phyloP scores from a whole-genome alignment of 2,888 invertebrate species.

The Unio pictorum region DNA sequence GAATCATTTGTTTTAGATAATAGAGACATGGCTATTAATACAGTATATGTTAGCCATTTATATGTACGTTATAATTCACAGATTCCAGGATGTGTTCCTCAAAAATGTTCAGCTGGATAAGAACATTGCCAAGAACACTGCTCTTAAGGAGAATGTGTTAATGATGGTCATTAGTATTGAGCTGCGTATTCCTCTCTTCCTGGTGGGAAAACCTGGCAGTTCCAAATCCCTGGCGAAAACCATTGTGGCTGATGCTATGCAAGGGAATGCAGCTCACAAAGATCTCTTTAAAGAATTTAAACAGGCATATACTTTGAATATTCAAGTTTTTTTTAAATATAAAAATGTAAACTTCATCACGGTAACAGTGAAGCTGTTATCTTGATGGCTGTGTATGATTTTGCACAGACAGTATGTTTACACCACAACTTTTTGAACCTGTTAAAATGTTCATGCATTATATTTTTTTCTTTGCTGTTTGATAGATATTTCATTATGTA shows the following conservation, averaged over 20 bases:
- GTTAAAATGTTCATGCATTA: too few species aligned
- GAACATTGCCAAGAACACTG: slow-evolving; percentile 65
- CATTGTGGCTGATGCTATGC: slow-evolving; percentile 67
- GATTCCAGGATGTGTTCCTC: slow-evolving; percentile 65
- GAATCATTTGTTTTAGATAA: too few species aligned
- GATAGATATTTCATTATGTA: too few species aligned
- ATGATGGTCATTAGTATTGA: slow-evolving; percentile 70
- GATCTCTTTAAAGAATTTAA: slow-evolving; percentile 60
- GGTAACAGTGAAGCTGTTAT: too few species aligned
- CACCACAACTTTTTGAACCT: too few species aligned
- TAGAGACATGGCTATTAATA: too few species aligned
- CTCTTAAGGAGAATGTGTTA: slow-evolving; percentile 68
- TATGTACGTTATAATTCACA: slow-evolving; percentile 13
- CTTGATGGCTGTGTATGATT: too few species aligned
- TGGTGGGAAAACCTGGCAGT: slow-evolving; percentile 70
- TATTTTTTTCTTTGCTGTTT: too few species aligned
- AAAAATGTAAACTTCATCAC: too few species aligned
- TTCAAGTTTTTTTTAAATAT: too few species aligned
- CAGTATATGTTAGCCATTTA: not conserved
- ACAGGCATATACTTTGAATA: slow-evolving; percentile 39
- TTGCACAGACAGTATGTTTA: too few species aligned
- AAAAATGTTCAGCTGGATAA: slow-evolving; percentile 51
- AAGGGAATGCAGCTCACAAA: slow-evolving; percentile 58
- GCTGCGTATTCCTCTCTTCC: slow-evolving; percentile 67
- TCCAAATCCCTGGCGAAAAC: slow-evolving; percentile 70